Percentiles rank a stretch among this genome's conserved stretches.
Evolutionary conservation across 2,797 vertebrate species (phyloP).

Genomic region (Sebastes minor): DNA sequence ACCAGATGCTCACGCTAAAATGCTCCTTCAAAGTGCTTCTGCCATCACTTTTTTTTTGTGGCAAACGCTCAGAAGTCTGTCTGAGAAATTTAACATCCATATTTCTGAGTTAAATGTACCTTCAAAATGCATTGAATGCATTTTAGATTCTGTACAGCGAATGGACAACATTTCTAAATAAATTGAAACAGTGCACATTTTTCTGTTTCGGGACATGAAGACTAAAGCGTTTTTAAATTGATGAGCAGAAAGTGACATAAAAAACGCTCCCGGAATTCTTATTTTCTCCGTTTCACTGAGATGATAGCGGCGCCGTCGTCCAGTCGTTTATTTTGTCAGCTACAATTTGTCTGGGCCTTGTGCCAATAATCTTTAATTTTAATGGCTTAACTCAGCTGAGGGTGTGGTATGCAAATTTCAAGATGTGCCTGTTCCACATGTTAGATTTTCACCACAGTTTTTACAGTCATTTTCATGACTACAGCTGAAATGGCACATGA

Average conservation of each 20-base stretch:
- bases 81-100: slow-evolving; percentile 39
- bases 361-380: slow-evolving; percentile 34
- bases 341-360: slow-evolving; percentile 17
- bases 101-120: slow-evolving; percentile 30
- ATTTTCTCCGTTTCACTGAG: background rate
- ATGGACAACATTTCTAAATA: slow-evolving; percentile 13
- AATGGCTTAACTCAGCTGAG: slow-evolving; percentile 29
- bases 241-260: background rate
- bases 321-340: slow-evolving; percentile 15
- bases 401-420: slow-evolving; percentile 10
- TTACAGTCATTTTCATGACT: background rate
- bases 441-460: background rate
- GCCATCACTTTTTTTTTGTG: slow-evolving; percentile 22
- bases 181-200: background rate
- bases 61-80: slow-evolving; percentile 33
- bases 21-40: slow-evolving; percentile 38
- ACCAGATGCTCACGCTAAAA: slow-evolving; percentile 57
- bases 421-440: slow-evolving; percentile 8
- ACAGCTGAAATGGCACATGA: background rate
- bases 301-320: background rate
- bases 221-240: slow-evolving; percentile 8
- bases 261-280: background rate
- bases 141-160: slow-evolving; percentile 12
- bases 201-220: slow-evolving; percentile 1
- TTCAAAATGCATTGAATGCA: slow-evolving; percentile 16